These are phyloP conservation scores for Megalopta genalis DNA, from an alignment of 1,140 invertebrate genomes.

Conservation along the genomic window DNA sequence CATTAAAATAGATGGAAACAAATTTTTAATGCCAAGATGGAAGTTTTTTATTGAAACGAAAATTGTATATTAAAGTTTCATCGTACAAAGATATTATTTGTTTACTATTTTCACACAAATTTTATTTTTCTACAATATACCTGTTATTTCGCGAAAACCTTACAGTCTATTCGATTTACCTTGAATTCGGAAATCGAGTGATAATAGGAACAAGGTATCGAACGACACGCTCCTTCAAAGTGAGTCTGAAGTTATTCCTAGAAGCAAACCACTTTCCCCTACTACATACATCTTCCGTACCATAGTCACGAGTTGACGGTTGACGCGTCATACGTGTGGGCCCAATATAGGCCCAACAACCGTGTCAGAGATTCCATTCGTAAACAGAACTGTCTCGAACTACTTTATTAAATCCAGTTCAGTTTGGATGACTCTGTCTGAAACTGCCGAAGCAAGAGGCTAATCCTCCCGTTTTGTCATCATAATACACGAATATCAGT, in stretches of 20 bases:
- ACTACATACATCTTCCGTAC: neutral
- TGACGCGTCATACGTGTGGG: neutral
- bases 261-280: neutral
- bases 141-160: no score
- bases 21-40: neutral
- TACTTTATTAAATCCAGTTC: constrained; percentile 2
- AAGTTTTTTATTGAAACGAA: no score
- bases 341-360: neutral
- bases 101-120: no score
- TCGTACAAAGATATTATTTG: no score
- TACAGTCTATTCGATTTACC: no score
- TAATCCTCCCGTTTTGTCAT: neutral
- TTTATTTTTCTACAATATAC: no score
- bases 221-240: neutral
- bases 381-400: neutral
- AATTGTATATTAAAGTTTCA: no score
- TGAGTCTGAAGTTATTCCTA: neutral
- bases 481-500: neutral
- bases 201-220: neutral
- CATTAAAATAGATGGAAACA: neutral
- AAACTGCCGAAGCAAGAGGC: neutral
- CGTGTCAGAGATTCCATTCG: neutral
- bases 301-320: neutral
- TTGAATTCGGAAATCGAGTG: neutral
- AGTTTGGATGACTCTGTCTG: neutral